Evolutionary conservation across 2,888 invertebrate genomes (phyloP), one percentile per base, ranked within the genome.

Genomic region (Marronus borbonicus): DNA sequence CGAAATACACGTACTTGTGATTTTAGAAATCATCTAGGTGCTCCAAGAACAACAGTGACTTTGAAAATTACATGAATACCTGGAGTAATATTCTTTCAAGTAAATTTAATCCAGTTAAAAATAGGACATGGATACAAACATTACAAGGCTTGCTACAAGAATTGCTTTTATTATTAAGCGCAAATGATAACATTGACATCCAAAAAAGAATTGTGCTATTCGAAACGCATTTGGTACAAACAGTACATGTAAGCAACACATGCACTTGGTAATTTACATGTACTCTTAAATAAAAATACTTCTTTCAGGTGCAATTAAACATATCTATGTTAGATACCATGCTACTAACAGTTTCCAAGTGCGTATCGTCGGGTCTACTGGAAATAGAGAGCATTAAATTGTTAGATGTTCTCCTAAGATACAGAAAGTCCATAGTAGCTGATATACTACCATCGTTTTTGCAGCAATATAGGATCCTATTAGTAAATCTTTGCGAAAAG

Each of bases 381-480:
- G 70, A 78, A 20, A 79, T 79, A 2, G 87, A 84, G 79, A 80
- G 85, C 49, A 80, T 86, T 3, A 80, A 83, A 31, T 78, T 87
- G 50, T 77, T 89, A 81, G 86, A 87, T 74, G 80, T 81, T 74
- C 82, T 88, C 66, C 78, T 88, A 44, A 87, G 86, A 80, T 81
- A 84, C 76, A 81, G 88, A 49, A 86, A 85, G 79, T 80, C 86
- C 3, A 78, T 88, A 36, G 82, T 88, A 36, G 84, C 86, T 84
- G 88, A 88, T 78, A 83, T 88, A 55, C 80, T 89, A 50, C 87
- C 88, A 1, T 81, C 86, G 0, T 89, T 83, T 83, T 82, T 88
- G 76, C 86, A 87, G 80, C 85, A 86, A 44, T 88, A 88, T 80
- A 82, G 88, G 79, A 36, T 81, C 8, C 77, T 88, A 20, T 78